These are phyloP conservation scores for Pteronura brasiliensis DNA, from an alignment of 2,113 vertebrate genomes.

Conservation along the genomic window DNA sequence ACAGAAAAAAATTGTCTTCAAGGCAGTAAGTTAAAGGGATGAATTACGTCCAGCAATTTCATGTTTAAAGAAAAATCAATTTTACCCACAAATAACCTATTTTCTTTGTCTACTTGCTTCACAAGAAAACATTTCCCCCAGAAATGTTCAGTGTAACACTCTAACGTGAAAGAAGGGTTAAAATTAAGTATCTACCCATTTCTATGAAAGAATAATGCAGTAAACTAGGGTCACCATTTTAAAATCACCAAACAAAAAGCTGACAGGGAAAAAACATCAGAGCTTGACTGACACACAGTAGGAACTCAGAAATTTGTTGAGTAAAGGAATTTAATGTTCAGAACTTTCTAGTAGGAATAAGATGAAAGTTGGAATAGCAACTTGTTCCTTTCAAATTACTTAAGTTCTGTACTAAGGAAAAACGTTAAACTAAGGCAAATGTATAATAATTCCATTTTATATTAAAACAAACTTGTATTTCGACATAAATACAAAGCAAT, in stretches of 20 bases:
- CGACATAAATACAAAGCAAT: constrained; percentile 33
- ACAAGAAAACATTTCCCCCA: constrained; percentile 8
- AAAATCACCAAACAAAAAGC: background rate
- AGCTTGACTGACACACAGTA: background rate
- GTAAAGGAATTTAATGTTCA: background rate
- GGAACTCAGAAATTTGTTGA: background rate
- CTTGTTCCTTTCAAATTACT: background rate
- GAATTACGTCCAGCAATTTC: background rate
- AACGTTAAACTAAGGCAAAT: background rate
- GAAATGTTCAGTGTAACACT: background rate
- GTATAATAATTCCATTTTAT: background rate
- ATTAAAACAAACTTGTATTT: constrained; percentile 32
- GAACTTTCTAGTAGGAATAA: background rate
- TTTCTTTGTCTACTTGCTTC: constrained; percentile 14
- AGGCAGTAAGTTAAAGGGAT: background rate
- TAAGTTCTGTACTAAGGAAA: background rate
- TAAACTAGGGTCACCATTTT: background rate
- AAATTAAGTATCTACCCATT: background rate
- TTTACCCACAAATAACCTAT: background rate
- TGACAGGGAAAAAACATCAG: background rate
- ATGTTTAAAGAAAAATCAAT: background rate
- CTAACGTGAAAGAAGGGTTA: background rate
- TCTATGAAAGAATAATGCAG: constrained; percentile 10
- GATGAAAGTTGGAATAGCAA: background rate
- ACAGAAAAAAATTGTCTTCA: background rate